These are phyloP conservation scores for Drosophila ficusphila DNA, from an alignment of 1,140 invertebrate species.

Conservation along the genomic window DNA sequence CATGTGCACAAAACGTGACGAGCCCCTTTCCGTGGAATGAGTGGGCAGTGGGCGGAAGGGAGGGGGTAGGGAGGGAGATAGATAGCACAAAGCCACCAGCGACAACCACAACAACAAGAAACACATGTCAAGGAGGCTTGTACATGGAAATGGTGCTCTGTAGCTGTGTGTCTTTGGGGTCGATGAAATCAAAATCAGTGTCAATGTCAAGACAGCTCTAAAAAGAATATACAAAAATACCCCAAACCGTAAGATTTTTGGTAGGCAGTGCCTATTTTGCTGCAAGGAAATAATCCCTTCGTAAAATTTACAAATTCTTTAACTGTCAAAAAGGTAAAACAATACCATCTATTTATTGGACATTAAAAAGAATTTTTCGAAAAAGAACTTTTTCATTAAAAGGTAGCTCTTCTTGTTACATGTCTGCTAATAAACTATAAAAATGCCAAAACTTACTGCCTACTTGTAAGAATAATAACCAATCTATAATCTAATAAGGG, in stretches of 20 bases:
- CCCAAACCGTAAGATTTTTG: constrained; percentile 2
- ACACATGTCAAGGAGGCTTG: constrained; percentile 20
- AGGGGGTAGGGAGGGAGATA: constrained; percentile 15
- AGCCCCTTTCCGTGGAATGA: constrained; percentile 49
- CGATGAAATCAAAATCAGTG: constrained; percentile 63
- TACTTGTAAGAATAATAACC: too few species aligned
- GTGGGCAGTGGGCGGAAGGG: constrained; percentile 17
- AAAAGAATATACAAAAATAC: constrained; percentile 11
- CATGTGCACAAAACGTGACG: constrained; percentile 52
- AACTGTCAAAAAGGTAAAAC: too few species aligned
- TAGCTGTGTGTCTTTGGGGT: constrained; percentile 33
- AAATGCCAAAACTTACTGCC: too few species aligned
- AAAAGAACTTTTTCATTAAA: too few species aligned
- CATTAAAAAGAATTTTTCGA: too few species aligned
- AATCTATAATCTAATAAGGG: too few species aligned
- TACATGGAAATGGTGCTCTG: constrained; percentile 17
- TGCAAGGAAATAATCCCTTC: too few species aligned
- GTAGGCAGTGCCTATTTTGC: constrained; percentile 3
- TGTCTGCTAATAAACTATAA: too few species aligned
- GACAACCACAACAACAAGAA: constrained; percentile 10
- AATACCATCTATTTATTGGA: too few species aligned
- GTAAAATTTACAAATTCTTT: too few species aligned
- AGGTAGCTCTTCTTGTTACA: too few species aligned
- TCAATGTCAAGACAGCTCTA: constrained; percentile 56
- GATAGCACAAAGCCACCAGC: constrained; percentile 42